Evolutionary conservation across 2,888 invertebrate genomes (phyloP).

Genomic region (Oeneis ivallda): DNA sequence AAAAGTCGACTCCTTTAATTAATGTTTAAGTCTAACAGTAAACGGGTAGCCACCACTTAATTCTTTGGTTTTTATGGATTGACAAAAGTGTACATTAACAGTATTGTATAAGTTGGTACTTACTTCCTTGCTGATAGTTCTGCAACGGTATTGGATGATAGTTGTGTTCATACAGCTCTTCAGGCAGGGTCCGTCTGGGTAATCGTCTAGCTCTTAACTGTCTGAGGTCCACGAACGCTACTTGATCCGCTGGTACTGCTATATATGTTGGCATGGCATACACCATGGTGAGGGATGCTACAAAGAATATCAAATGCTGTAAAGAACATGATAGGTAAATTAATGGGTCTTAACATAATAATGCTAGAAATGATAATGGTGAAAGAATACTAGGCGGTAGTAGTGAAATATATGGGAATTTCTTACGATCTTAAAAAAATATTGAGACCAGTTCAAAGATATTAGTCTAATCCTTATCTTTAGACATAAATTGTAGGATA

Average conservation of each 20-base stretch:
- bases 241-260: conserved; percentile 83
- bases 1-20: too few relatives aligned
- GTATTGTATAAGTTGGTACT: conserved; percentile 44
- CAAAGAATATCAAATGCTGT: conserved; percentile 61
- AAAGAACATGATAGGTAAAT: conserved; percentile 27
- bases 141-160: conserved; percentile 53
- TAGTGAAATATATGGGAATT: neutral
- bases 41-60: too few relatives aligned
- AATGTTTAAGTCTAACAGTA: too few relatives aligned
- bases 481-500: neutral
- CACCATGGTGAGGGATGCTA: conserved; percentile 54
- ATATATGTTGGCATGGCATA: conserved; percentile 81
- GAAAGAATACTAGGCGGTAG: neutral
- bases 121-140: conserved; percentile 59
- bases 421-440: neutral
- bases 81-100: too few relatives aligned
- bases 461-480: neutral
- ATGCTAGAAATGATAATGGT: neutral
- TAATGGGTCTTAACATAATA: neutral
- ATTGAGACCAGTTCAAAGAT: neutral
- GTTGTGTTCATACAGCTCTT: conserved; percentile 57
- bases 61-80: too few relatives aligned
- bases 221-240: conserved; percentile 80
- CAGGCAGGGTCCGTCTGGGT: conserved; percentile 60
- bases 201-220: conserved; percentile 61